A percentile compares a stretch with the other conserved stretches of the same genome.
Evolutionary conservation across 2,797 vertebrate species (phyloP).

Genomic region (Spinus olivaceus): DNA sequence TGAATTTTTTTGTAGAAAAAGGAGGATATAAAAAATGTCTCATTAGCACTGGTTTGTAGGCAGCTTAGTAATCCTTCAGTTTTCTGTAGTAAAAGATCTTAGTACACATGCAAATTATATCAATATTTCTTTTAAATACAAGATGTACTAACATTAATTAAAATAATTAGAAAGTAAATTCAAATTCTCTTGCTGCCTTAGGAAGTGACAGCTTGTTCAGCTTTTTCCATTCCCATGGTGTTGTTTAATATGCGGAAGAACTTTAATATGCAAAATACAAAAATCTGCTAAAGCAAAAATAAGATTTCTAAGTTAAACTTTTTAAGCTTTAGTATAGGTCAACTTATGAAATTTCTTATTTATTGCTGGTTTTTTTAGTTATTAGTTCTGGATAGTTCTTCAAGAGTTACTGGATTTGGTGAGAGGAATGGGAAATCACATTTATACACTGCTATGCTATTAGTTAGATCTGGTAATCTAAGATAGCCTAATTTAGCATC

Average conservation of each 20-base stretch:
- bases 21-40: neutral
- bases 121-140: neutral
- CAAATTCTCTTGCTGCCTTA: neutral
- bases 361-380: neutral
- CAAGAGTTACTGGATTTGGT: neutral
- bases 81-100: neutral
- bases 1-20: neutral
- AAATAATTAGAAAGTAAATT: neutral
- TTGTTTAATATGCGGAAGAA: neutral
- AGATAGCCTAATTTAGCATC: neutral
- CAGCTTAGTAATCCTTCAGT: neutral
- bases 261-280: neutral
- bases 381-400: neutral
- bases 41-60: neutral
- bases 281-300: neutral
- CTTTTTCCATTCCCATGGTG: neutral
- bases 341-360: neutral
- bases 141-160: neutral
- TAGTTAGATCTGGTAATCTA: neutral
- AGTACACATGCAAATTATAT: neutral
- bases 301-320: neutral
- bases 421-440: neutral
- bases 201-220: neutral
- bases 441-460: neutral
- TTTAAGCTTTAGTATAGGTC: neutral